phyloP scores from a whole-genome alignment of 1,140 invertebrate species.

The Tetraneura akinire region DNA sequence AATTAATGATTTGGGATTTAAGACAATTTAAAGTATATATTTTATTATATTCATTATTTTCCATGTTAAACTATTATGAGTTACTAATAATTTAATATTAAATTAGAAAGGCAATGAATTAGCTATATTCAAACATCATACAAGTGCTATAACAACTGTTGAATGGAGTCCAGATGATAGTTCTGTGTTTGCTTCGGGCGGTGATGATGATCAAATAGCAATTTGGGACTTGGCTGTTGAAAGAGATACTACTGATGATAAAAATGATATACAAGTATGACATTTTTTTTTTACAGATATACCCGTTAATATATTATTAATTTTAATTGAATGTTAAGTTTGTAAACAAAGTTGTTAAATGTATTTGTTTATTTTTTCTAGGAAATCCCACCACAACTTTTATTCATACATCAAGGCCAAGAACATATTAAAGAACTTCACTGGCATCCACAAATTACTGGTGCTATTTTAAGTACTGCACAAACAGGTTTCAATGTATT shows the following conservation, averaged over 20 bases:
- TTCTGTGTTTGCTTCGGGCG: slow-evolving; percentile 89
- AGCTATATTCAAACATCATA: slow-evolving; percentile 93
- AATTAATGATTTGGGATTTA: slow-evolving; percentile 93
- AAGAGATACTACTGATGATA: slow-evolving; percentile 68
- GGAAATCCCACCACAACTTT: slow-evolving; percentile 87
- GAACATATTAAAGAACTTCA: slow-evolving; percentile 97
- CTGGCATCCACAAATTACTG: slow-evolving; percentile 96
- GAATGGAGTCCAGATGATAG: slow-evolving; percentile 95
- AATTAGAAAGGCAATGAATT: slow-evolving; percentile 70
- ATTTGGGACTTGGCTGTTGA: slow-evolving; percentile 97
- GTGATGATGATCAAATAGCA: slow-evolving; percentile 94
- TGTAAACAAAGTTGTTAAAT: not conserved
- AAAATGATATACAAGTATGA: slow-evolving; percentile 62
- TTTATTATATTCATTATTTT: not conserved
- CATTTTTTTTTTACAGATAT: slow-evolving; percentile 15
- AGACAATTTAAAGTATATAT: slow-evolving; percentile 73
- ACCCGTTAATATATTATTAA: not conserved
- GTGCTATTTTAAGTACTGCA: slow-evolving; percentile 92
- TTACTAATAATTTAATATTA: slow-evolving; percentile 9
- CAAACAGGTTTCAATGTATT: slow-evolving; percentile 95
- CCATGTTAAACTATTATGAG: not conserved
- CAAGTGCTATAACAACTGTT: slow-evolving; percentile 87
- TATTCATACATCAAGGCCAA: slow-evolving; percentile 99
- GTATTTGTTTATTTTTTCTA: slow-evolving; percentile 58
- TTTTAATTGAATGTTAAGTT: not conserved